Evolutionary conservation across 1,140 invertebrate genomes (phyloP).

Genomic region (Zophobas morio): DNA sequence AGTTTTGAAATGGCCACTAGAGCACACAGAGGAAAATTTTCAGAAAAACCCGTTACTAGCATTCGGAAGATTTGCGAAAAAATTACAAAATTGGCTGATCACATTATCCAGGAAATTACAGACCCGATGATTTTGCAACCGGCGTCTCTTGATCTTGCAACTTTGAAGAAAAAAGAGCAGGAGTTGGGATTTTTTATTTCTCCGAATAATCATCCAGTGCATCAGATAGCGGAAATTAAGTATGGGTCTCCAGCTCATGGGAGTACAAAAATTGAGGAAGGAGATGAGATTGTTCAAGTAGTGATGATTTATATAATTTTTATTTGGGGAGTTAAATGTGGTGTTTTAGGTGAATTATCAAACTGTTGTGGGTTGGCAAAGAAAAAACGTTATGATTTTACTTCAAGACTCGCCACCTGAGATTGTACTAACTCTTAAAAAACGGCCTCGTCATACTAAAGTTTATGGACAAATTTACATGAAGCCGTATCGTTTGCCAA

Average conservation of each 20-base stretch:
- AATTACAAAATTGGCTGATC: slow-evolving; percentile 85
- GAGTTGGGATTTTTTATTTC: slow-evolving; percentile 88
- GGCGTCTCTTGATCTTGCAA: slow-evolving; percentile 87
- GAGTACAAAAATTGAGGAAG: slow-evolving; percentile 91
- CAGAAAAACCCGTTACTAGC: slow-evolving; percentile 82
- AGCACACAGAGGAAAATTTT: slow-evolving; percentile 89
- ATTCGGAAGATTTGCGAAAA: slow-evolving; percentile 80
- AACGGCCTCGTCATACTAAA: slow-evolving; percentile 86
- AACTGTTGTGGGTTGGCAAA: slow-evolving; percentile 92
- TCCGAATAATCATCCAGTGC: slow-evolving; percentile 88
- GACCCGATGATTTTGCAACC: slow-evolving; percentile 93
- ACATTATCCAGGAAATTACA: slow-evolving; percentile 85
- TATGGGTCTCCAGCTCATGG: slow-evolving; percentile 87
- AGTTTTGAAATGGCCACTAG: slow-evolving; percentile 89
- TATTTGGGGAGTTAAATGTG: not conserved
- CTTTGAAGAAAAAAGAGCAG: slow-evolving; percentile 86
- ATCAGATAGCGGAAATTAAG: slow-evolving; percentile 89
- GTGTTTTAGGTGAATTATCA: slow-evolving; percentile 85
- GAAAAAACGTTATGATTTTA: slow-evolving; percentile 83
- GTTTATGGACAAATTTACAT: slow-evolving; percentile 88
- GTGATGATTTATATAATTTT: slow-evolving; percentile 32
- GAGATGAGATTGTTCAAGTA: slow-evolving; percentile 94
- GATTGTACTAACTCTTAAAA: slow-evolving; percentile 87
- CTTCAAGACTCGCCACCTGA: slow-evolving; percentile 86
- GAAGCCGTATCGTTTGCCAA: slow-evolving; percentile 83